A percentile compares a stretch with the other conserved stretches of the same genome.
Evolutionary conservation across 1,140 invertebrate genomes (phyloP).

Genomic region (Euschistus heros): DNA sequence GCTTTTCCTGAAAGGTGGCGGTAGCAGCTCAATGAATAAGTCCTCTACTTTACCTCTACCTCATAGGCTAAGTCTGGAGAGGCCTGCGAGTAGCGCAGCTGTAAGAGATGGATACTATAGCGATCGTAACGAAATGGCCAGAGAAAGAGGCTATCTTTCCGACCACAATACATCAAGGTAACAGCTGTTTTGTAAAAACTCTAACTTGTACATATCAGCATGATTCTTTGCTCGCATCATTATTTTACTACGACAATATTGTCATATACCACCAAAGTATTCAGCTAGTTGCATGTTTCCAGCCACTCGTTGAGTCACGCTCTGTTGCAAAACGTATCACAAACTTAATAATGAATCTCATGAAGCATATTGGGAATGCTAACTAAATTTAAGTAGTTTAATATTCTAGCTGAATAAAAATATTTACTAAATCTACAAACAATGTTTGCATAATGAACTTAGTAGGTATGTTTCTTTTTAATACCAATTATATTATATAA

Average conservation of each 20-base stretch:
- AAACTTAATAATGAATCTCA: no score
- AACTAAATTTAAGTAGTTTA: no score
- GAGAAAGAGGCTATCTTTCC: constrained; percentile 68
- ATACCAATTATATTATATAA: no score
- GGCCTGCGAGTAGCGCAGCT: constrained; percentile 36
- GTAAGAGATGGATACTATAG: constrained; percentile 74
- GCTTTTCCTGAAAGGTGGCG: neutral
- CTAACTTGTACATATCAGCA: no score
- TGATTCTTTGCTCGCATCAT: no score
- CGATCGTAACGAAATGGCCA: constrained; percentile 69
- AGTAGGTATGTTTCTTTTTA: no score
- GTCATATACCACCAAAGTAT: no score
- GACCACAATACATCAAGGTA: constrained; percentile 58
- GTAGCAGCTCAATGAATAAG: constrained; percentile 44
- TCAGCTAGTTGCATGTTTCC: neutral
- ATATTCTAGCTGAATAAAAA: no score
- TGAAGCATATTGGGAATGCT: no score
- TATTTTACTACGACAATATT: no score
- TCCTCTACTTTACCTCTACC: constrained; percentile 60
- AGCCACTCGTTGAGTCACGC: neutral
- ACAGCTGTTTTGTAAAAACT: neutral
- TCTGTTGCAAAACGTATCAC: neutral
- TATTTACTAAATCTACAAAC: no score
- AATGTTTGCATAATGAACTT: no score
- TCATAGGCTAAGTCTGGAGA: constrained; percentile 45